Percentiles rank a stretch among this genome's conserved stretches.
Evolutionary conservation across 2,888 invertebrate genomes (phyloP).

Genomic region (Cataglyphis altisquamis): DNA sequence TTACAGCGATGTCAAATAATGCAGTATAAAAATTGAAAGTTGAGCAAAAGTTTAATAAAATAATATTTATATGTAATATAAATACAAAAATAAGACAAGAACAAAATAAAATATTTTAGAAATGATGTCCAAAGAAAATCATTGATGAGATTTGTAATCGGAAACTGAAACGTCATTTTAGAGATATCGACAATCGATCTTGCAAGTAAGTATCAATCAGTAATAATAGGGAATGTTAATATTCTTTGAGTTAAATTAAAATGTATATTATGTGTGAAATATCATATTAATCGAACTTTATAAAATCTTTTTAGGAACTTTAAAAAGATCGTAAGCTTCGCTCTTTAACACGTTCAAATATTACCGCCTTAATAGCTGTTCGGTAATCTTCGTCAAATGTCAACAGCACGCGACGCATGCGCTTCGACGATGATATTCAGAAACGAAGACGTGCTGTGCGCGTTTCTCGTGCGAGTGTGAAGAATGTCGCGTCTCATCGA

Average conservation of each 20-base stretch:
- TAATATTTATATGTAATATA: background rate
- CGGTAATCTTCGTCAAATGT: background rate
- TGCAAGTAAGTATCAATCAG: background rate
- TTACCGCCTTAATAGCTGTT: background rate
- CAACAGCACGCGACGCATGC: background rate
- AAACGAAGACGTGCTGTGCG: constrained; percentile 37
- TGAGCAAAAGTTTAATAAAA: background rate
- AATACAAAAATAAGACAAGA: background rate
- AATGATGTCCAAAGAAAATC: background rate
- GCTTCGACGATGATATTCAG: background rate
- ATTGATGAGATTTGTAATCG: background rate
- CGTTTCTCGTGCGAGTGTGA: background rate
- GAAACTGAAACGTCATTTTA: background rate
- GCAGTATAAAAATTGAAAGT: background rate
- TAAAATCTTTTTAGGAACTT: background rate
- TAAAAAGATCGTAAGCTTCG: background rate
- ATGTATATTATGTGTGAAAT: background rate
- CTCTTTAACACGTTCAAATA: background rate
- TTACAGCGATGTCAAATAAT: background rate
- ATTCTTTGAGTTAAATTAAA: background rate
- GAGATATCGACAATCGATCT: background rate
- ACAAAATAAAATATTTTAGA: background rate
- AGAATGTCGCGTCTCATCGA: constrained; percentile 56
- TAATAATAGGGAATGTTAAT: background rate
- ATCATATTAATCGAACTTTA: background rate